Percentiles rank a stretch among this genome's conserved stretches.
Evolutionary conservation across 2,888 invertebrate genomes (phyloP).

Genomic region (Drosophila longiperda): DNA sequence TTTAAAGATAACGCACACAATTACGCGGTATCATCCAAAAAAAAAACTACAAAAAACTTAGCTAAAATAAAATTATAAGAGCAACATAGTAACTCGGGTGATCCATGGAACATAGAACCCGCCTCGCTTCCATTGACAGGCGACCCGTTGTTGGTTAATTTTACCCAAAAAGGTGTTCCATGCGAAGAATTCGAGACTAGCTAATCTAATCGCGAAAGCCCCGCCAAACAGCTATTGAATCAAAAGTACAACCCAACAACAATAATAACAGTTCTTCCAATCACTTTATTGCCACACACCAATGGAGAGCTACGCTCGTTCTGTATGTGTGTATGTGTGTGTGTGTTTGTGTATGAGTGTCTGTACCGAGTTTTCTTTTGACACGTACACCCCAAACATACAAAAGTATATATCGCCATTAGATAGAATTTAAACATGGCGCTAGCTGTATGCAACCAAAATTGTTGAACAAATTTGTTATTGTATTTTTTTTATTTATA

Average conservation of each 20-base stretch:
- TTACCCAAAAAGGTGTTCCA: conserved; percentile 54
- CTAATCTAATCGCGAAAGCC: conserved; percentile 76
- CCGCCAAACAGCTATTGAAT: conserved; percentile 65
- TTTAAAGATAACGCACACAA: conserved; percentile 56
- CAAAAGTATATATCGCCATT: background rate
- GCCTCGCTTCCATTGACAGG: conserved; percentile 37
- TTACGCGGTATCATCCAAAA: conserved; percentile 41
- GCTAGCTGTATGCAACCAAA: conserved; percentile 15
- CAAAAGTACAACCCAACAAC: conserved; percentile 59
- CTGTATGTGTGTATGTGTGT: conserved; percentile 11
- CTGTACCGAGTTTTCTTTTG: conserved; percentile 22
- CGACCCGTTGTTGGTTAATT: conserved; percentile 36
- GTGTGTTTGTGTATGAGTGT: conserved; percentile 13
- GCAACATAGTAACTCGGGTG: conserved; percentile 38
- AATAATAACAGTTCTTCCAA: conserved; percentile 47
- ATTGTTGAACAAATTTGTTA: conserved; percentile 17
- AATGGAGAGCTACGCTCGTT: conserved; percentile 14
- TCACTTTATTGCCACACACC: conserved; percentile 79
- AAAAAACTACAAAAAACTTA: conserved; percentile 12
- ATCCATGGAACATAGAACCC: background rate
- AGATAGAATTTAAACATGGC: conserved; percentile 15
- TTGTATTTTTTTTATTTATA: conserved; percentile 58
- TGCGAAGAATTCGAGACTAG: conserved; percentile 13
- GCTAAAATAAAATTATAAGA: conserved; percentile 48
- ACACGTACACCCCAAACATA: conserved; percentile 35